Base-by-base conservation (phyloP, 2,888 invertebrate species). In the Pachycephus smyrnensis region DNA sequence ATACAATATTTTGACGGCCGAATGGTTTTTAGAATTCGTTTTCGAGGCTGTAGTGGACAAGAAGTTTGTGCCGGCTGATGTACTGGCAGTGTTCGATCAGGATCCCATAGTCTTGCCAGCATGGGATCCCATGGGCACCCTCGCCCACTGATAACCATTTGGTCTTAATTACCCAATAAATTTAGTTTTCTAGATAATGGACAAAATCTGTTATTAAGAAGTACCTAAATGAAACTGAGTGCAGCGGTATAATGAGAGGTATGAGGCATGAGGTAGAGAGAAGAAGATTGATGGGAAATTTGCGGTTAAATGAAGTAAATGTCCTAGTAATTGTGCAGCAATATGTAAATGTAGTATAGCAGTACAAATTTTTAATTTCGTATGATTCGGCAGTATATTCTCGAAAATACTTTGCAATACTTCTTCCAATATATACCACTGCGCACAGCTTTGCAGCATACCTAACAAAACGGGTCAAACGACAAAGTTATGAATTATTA, bases 121-220 rank as follows among this genome's bases (percentile, higher is more conserved):
- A 0, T 98, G 98, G 98, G 98, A 98, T 92, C 98, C 98, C 2
- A 97, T 98, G 97, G 98, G 98, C 79, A 96, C 96, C 2, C 93
- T 97, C 79, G 97, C 97, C 75, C 88, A 89, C 81, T 90, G 83
- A 88, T 87, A 82, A 81, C 75, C 77, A 80, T 30, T 69, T 35
- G 71, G 35, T 33, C 33, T 80, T 78, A 77, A 82, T 69, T 74
- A 82, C 75, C 77, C 80, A 69, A 78, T 79, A 73, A 83, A 79
- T 76, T 75, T 77, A 77, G 73, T 80, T 79, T 80, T 80, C 80
- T 82, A 81, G 31, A 71, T 71, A 71, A 71, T 31, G 71, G 33
- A 55, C 23, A 71, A 32, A 32, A 33, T 71, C 33, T 32, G 3
- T 71, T 31, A 71, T 71, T 33, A 4, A 55, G 35, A 76, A 75